Evolutionary conservation across 2,888 invertebrate species (phyloP).

Genomic region (Terebella lapidaria): DNA sequence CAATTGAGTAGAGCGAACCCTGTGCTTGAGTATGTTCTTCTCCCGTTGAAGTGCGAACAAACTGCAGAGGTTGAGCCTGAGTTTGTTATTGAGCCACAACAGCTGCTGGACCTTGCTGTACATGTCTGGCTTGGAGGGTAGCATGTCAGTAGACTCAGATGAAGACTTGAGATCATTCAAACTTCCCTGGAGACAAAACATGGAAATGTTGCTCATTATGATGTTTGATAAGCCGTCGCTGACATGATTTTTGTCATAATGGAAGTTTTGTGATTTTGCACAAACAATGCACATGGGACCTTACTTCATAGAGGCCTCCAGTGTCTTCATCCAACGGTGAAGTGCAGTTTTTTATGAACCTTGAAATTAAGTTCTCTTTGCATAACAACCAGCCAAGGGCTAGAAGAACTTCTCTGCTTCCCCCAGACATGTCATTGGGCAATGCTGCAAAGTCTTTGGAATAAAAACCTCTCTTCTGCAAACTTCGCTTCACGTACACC

Average conservation of each 20-base stretch:
- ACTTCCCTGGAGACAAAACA: too few species aligned
- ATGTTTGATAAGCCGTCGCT: too few species aligned
- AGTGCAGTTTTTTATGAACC: conserved; percentile 33
- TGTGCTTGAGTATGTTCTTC: conserved; percentile 31
- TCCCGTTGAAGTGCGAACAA: conserved; percentile 37
- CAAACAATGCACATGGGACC: too few species aligned
- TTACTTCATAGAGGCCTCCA: too few species aligned
- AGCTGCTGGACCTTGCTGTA: conserved; percentile 32
- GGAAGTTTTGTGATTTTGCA: too few species aligned
- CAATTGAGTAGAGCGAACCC: too few species aligned
- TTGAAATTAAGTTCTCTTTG: conserved; percentile 36
- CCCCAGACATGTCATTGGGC: conserved; percentile 35
- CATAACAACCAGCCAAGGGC: conserved; percentile 48
- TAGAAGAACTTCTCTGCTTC: conserved; percentile 45
- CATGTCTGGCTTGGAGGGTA: background rate
- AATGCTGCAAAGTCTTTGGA: conserved; percentile 36
- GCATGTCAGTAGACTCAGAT: too few species aligned
- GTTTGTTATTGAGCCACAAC: conserved; percentile 44
- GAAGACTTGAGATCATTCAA: too few species aligned
- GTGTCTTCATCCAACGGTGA: conserved; percentile 22
- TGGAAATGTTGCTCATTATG: too few species aligned
- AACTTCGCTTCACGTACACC: conserved; percentile 40
- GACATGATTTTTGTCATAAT: too few species aligned
- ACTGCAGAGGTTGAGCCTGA: conserved; percentile 35
- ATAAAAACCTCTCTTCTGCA: conserved; percentile 40